These are phyloP conservation scores for Spatulosminthurus flaviceps DNA, from an alignment of 2,888 invertebrate genomes.

Conservation along the genomic window DNA sequence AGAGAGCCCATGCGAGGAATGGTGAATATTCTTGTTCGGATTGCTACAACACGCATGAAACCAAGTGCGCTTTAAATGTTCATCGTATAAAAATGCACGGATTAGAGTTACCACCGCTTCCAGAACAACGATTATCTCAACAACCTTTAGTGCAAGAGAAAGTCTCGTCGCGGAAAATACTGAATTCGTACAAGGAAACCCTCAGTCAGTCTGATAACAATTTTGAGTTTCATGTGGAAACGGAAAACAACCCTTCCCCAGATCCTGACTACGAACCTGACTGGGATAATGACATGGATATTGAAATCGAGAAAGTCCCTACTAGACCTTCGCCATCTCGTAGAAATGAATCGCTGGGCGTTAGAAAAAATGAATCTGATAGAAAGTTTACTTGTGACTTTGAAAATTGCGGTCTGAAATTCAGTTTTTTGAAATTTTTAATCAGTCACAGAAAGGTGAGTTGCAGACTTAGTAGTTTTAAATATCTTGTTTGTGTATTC, in stretches of 20 bases:
- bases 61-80: slow-evolving; percentile 28
- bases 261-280: slow-evolving; percentile 28
- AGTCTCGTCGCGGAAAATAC: neutral
- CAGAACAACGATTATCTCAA: neutral
- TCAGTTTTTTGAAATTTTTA: slow-evolving; percentile 19
- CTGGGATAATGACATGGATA: slow-evolving; percentile 9
- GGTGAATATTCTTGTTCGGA: slow-evolving; percentile 36
- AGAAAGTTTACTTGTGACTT: slow-evolving; percentile 3
- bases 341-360: neutral
- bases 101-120: slow-evolving; percentile 28
- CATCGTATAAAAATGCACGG: slow-evolving; percentile 39
- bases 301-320: neutral
- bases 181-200: neutral
- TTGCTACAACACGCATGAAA: slow-evolving; percentile 27
- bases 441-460: slow-evolving; percentile 33
- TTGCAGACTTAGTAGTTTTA: no score
- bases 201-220: neutral
- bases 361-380: neutral
- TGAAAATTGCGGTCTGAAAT: slow-evolving; percentile 20
- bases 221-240: neutral
- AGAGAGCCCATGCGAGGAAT: slow-evolving; percentile 33
- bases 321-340: neutral
- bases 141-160: neutral
- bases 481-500: no score
- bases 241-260: neutral